A percentile compares a stretch with the other conserved stretches of the same genome.
Conservation (phyloP, 2,113 vertebrate species). For the Podilymbus podiceps region DNA sequence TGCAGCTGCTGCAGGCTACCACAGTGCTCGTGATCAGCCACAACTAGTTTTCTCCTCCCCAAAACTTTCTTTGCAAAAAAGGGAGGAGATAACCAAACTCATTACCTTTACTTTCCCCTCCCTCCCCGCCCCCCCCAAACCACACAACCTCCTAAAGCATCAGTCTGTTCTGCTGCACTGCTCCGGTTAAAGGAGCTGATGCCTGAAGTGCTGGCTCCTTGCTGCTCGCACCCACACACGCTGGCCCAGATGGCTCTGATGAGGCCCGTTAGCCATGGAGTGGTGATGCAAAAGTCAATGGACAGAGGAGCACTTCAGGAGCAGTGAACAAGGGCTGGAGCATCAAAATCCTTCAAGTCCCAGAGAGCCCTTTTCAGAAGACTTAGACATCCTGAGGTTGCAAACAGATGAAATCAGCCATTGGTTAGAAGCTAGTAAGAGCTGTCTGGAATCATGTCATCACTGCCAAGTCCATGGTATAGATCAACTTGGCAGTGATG, state of each 20-base stretch:
- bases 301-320: not conserved
- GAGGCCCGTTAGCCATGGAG: fast-evolving
- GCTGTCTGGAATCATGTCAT: not conserved
- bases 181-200: not conserved
- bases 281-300: not conserved
- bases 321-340: not conserved
- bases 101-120: no score
- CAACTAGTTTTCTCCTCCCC: not conserved
- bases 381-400: not conserved
- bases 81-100: not conserved
- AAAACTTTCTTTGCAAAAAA: not conserved
- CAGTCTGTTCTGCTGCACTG: not conserved
- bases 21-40: not conserved
- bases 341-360: not conserved
- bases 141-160: not conserved
- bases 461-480: no score
- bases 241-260: not conserved
- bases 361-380: not conserved
- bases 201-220: not conserved
- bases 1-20: not conserved
- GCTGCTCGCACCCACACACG: not conserved
- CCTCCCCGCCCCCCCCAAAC: not conserved
- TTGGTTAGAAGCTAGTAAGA: not conserved
- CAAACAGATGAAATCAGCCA: not conserved
- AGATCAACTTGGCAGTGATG: no score